A percentile compares a stretch with the other conserved stretches of the same genome.
Conservation (phyloP, 2,797 vertebrate genomes). For the Peromyscus aztecus region DNA sequence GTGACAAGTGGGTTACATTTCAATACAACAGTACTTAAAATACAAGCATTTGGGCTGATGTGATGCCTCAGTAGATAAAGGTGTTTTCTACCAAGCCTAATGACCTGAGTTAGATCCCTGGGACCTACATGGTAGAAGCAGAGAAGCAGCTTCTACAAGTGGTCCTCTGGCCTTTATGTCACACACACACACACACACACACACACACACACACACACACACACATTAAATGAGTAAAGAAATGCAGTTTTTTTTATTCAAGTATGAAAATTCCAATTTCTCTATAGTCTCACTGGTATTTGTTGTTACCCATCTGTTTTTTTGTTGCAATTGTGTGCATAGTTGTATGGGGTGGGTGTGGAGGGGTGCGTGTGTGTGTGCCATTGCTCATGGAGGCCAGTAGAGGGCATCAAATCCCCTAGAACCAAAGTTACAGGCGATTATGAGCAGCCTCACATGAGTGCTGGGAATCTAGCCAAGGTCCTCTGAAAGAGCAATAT, state of each 20-base stretch:
- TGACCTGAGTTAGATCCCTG: background rate
- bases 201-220: background rate
- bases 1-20: background rate
- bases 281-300: background rate
- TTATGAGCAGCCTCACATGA: background rate
- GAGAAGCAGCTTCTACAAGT: background rate
- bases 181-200: background rate
- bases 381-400: background rate
- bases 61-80: background rate
- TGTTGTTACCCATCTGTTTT: background rate
- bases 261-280: background rate
- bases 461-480: background rate
- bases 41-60: background rate
- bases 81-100: no score
- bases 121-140: background rate
- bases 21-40: background rate
- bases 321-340: background rate
- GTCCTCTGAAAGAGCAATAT: background rate
- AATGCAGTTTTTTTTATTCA: background rate
- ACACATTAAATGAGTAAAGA: background rate
- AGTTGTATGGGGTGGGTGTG: background rate
- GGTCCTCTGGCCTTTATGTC: background rate
- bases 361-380: background rate
- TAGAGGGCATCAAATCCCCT: background rate
- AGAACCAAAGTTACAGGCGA: background rate